These are phyloP conservation scores for Hormaphis cornu DNA, from an alignment of 1,140 invertebrate genomes.

Conservation along the genomic window DNA sequence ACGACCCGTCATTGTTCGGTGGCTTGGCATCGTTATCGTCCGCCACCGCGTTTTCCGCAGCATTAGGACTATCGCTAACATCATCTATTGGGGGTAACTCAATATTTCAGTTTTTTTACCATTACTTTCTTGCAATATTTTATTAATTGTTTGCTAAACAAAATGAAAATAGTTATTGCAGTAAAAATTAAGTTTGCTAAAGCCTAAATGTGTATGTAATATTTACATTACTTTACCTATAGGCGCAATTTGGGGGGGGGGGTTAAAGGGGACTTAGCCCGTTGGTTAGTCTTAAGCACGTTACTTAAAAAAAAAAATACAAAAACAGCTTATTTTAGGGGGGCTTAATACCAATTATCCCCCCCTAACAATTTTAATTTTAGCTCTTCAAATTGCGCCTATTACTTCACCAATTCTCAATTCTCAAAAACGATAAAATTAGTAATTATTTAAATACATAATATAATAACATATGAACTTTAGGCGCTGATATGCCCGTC, in stretches of 20 bases:
- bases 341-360: not conserved
- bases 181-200: not conserved
- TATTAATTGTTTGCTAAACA: no score
- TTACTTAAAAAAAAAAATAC: no score
- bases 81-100: constrained; percentile 72
- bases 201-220: no score
- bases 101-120: constrained; percentile 17
- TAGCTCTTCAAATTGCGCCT: no score
- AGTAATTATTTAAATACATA: not conserved
- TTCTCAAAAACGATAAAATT: not conserved
- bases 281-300: no score
- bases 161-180: no score
- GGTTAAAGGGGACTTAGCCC: no score
- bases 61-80: constrained; percentile 79
- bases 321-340: not conserved
- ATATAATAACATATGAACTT: not conserved
- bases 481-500: constrained; percentile 84
- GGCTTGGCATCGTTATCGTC: constrained; percentile 59
- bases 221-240: no score
- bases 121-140: no score
- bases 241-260: no score
- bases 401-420: not conserved
- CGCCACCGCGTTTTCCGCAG: constrained; percentile 60
- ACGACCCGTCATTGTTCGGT: constrained; percentile 52
- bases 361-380: not conserved